Evolutionary conservation across 2,888 invertebrate genomes (phyloP), one percentile per base, ranked within the genome.

Genomic region (Artemia sp.): DNA sequence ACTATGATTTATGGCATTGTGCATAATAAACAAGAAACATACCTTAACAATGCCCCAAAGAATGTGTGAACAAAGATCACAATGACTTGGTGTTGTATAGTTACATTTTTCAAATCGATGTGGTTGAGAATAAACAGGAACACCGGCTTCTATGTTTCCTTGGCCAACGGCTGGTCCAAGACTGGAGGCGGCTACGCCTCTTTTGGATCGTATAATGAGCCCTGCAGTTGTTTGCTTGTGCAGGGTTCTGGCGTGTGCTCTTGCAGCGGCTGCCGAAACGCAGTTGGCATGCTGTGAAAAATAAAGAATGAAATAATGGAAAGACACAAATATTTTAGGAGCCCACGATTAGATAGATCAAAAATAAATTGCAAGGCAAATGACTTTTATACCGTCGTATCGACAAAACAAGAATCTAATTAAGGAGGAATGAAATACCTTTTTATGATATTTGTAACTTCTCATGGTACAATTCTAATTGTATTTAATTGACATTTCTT

Each of bases 1-100:
- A 38, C 38, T 38, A 38, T 38, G 6, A 38, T 38, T 38, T 38
- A 38, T 38, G 38, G 38, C 5, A 6, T 6, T 38, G 6, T 38
- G 38, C 38, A 3, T 38, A 38, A 38, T 38, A 3, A 38, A 38
- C 38, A 38, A n/a, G 14, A 58, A 69, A 8, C 80, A 80, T 74
- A 86, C 88, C 82, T 89, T 89, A 69, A 92, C 89, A 70, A 93
- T 90, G 12, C 92, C 92, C 92, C 93, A 94, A 68, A 94, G 82
- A 72, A 93, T 83, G 77, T 89, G 89, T 52, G 86, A 85, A 80
- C 95, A 95, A 76, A 88, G 86, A 81, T 92, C 92, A 80, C 94
- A 95, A 77, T 89, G 87, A 4, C 89, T 88, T 53, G 89, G 89
- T 8, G 90, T 90, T 0, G 90, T 89, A 76, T 87, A 89, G 75